Evolutionary conservation across 1,140 invertebrate species (phyloP).

Genomic region (Acromyrmex heyeri): DNA sequence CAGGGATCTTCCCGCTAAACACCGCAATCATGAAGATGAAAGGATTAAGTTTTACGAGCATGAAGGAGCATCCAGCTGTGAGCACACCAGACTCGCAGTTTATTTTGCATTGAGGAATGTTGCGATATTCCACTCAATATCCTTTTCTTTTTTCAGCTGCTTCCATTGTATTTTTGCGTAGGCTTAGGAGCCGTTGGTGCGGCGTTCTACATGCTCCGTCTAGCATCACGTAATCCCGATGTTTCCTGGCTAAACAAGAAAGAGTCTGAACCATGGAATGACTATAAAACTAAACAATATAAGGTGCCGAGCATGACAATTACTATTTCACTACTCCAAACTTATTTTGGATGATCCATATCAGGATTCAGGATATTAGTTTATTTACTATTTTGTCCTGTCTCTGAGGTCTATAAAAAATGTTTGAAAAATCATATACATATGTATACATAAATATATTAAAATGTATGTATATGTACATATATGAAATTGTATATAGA

Average conservation of each 20-base stretch:
- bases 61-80: conserved; percentile 90
- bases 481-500: background rate
- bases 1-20: too few species aligned
- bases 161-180: conserved; percentile 92
- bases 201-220: conserved; percentile 88
- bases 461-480: background rate
- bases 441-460: background rate
- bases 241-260: conserved; percentile 91
- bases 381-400: background rate
- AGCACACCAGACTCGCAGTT: conserved; percentile 75
- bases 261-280: conserved; percentile 93
- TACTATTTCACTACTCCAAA: background rate
- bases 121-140: background rate
- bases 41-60: conserved; percentile 82
- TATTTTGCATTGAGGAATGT: background rate
- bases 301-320: conserved; percentile 88
- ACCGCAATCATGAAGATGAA: conserved; percentile 43
- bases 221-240: conserved; percentile 92
- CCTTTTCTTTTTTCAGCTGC: conserved; percentile 87
- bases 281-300: conserved; percentile 92
- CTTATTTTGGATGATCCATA: background rate
- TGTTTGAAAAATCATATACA: background rate
- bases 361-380: background rate
- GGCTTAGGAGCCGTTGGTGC: conserved; percentile 89
- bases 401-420: background rate